These are phyloP conservation scores for Drosophila rhopaloa DNA, from an alignment of 1,140 invertebrate species.

Conservation along the genomic window DNA sequence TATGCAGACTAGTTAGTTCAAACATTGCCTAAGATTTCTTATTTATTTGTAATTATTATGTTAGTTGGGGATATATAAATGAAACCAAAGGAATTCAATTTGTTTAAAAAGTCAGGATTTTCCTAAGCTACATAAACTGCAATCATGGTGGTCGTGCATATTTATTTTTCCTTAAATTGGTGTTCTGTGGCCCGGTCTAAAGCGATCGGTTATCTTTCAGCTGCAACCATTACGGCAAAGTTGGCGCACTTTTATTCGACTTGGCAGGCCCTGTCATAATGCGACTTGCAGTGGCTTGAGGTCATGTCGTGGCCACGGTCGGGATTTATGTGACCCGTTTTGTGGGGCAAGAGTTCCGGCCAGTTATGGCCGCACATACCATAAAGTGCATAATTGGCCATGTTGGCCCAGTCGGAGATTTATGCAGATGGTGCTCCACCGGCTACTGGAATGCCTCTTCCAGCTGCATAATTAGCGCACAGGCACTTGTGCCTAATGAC, in stretches of 20 bases:
- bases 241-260: constrained; percentile 18
- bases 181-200: constrained; percentile 16
- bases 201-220: constrained; percentile 15
- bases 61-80: background rate
- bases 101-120: constrained; percentile 2
- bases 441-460: constrained; percentile 1
- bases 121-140: background rate
- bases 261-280: constrained; percentile 65
- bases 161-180: constrained; percentile 10
- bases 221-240: constrained; percentile 44
- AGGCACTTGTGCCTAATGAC: constrained; percentile 81
- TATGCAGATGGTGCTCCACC: constrained; percentile 47
- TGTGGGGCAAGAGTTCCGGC: constrained; percentile 44
- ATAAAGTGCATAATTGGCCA: constrained; percentile 80
- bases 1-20: background rate
- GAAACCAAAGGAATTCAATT: background rate
- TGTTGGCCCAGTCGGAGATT: constrained; percentile 63
- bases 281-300: constrained; percentile 58
- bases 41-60: background rate
- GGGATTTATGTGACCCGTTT: constrained; percentile 67
- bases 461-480: constrained; percentile 77
- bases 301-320: constrained; percentile 35
- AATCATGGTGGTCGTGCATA: background rate
- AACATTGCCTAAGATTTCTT: background rate
- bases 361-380: constrained; percentile 47